A percentile compares a stretch with the other conserved stretches of the same genome.
Evolutionary conservation across 2,888 invertebrate species (phyloP).

Genomic region (Diachrysia chrysitis): DNA sequence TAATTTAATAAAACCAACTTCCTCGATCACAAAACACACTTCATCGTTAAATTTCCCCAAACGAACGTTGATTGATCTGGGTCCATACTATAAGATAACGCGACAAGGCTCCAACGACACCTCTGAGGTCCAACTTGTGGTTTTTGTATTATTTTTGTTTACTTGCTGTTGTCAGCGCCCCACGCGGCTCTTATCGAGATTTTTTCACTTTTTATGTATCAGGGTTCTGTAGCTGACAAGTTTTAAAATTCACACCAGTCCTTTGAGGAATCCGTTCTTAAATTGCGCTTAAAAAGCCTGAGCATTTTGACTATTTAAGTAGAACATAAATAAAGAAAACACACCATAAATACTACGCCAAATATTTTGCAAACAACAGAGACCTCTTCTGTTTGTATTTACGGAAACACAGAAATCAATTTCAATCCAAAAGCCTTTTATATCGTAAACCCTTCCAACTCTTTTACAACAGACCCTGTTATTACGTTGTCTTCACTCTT

Average conservation of each 20-base stretch:
- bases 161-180: slow-evolving; percentile 74
- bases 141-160: slow-evolving; percentile 65
- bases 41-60: slow-evolving; percentile 76
- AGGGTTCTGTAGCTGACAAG: slow-evolving; percentile 48
- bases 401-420: too few species aligned
- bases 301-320: too few species aligned
- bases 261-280: background rate
- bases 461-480: background rate
- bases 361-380: too few species aligned
- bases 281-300: background rate
- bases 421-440: too few species aligned
- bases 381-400: too few species aligned
- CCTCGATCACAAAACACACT: slow-evolving; percentile 60
- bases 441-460: too few species aligned
- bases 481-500: background rate
- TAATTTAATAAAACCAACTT: slow-evolving; percentile 51
- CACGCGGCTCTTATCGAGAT: slow-evolving; percentile 76
- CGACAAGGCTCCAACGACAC: slow-evolving; percentile 79
- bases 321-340: too few species aligned
- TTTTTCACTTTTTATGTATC: slow-evolving; percentile 53
- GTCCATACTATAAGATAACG: slow-evolving; percentile 78
- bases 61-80: slow-evolving; percentile 82
- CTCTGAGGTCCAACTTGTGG: slow-evolving; percentile 57
- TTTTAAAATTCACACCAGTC: background rate
- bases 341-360: too few species aligned